phyloP scores from a whole-genome alignment of 1,140 invertebrate genomes.

The Pogonognathellus flavescens region DNA sequence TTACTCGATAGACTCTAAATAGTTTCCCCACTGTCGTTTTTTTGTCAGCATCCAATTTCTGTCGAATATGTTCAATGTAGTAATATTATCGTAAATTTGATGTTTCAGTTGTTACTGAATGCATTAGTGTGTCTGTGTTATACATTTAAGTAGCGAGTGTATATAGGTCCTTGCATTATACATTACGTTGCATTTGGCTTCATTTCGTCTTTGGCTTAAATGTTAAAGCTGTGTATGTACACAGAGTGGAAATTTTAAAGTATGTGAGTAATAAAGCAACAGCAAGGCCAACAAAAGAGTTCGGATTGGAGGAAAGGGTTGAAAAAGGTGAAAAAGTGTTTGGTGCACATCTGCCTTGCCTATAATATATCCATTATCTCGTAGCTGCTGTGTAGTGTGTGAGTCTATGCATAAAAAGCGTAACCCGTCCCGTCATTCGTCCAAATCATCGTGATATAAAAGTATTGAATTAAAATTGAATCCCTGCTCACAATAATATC shows the following conservation, averaged over 20 bases:
- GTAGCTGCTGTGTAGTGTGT: constrained; percentile 17
- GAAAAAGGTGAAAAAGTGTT: constrained; percentile 54
- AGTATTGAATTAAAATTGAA: constrained; percentile 37
- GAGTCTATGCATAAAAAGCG: constrained; percentile 4
- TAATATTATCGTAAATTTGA: background rate
- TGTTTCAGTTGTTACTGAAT: background rate
- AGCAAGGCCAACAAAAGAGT: constrained; percentile 33
- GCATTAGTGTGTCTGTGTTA: background rate
- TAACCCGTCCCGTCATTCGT: constrained; percentile 26
- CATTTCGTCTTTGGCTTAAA: background rate
- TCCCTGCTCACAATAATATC: constrained; percentile 31
- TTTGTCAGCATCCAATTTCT: constrained; percentile 29
- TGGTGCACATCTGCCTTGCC: constrained; percentile 51
- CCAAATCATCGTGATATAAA: constrained; percentile 41
- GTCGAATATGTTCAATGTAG: constrained; percentile 1
- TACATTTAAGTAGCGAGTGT: background rate
- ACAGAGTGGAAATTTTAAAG: constrained; percentile 23
- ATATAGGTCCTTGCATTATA: background rate
- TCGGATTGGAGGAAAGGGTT: constrained; percentile 51
- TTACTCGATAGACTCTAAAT: background rate
- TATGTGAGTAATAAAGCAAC: background rate
- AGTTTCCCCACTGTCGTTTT: constrained; percentile 14
- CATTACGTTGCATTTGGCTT: background rate
- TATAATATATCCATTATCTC: constrained; percentile 34
- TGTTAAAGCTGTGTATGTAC: background rate